Evolutionary conservation across 2,888 invertebrate genomes (phyloP).

Genomic region (Exephanes ischioxanthus): DNA sequence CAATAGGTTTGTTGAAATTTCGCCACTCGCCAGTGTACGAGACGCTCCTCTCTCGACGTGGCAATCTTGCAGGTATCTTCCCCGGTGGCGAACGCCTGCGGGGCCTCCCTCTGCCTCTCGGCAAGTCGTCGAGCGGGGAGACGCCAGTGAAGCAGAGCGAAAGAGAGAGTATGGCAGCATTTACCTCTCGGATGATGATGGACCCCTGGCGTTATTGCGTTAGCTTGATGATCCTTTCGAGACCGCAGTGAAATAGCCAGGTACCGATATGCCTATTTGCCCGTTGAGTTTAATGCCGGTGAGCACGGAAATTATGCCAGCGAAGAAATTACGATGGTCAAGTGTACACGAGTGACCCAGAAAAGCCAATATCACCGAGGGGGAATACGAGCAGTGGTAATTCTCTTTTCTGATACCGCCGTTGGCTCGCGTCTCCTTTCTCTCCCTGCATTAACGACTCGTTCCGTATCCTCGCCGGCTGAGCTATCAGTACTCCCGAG

Average conservation of each 20-base stretch:
- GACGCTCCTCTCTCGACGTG: neutral
- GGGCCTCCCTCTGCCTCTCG: too few species aligned
- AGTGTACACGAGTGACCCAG: conserved; percentile 60
- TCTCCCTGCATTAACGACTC: conserved; percentile 25
- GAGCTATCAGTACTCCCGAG: conserved; percentile 1
- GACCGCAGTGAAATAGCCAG: neutral
- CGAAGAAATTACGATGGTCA: conserved; percentile 56
- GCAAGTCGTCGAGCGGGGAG: neutral
- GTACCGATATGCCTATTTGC: conserved; percentile 26
- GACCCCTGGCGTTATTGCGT: conserved; percentile 27
- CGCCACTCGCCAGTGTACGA: neutral
- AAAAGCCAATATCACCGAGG: conserved; percentile 43
- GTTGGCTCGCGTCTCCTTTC: conserved; percentile 27
- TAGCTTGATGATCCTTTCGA: conserved; percentile 9
- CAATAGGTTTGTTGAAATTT: neutral
- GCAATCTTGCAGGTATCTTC: too few species aligned
- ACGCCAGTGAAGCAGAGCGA: conserved; percentile 8
- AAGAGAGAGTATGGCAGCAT: conserved; percentile 32
- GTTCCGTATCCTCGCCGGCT: conserved; percentile 5
- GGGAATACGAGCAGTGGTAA: conserved; percentile 31
- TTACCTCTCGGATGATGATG: neutral
- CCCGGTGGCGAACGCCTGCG: too few species aligned
- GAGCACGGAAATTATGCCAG: conserved; percentile 5
- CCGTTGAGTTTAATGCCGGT: neutral
- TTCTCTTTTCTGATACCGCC: conserved; percentile 36